These are phyloP conservation scores for Sycophila texana DNA, from an alignment of 2,888 invertebrate species.

Conservation along the genomic window DNA sequence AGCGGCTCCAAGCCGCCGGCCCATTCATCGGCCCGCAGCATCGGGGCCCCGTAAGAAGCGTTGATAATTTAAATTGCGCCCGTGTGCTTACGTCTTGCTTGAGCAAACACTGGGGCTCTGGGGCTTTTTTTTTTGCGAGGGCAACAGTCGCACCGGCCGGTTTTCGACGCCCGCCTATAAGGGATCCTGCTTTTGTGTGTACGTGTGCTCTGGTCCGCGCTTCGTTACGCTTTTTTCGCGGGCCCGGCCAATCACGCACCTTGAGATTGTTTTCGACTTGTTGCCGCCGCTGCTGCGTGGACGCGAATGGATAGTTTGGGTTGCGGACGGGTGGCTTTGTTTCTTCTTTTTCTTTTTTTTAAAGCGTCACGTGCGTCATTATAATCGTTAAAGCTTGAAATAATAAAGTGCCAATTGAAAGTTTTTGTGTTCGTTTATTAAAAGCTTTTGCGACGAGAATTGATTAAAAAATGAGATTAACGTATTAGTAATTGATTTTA, in stretches of 20 bases:
- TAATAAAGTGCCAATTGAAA: too few species aligned
- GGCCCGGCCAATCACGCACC: not conserved
- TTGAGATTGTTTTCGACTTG: not conserved
- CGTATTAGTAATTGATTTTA: too few species aligned
- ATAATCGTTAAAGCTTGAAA: too few species aligned
- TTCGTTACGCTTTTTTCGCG: not conserved
- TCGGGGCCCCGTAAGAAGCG: conserved; percentile 64
- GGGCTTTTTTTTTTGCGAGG: too few species aligned
- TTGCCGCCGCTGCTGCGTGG: not conserved
- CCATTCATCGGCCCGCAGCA: too few species aligned
- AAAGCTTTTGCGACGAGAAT: too few species aligned
- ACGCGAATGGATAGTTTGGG: not conserved
- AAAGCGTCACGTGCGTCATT: too few species aligned
- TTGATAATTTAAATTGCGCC: conserved; percentile 73
- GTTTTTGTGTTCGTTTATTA: too few species aligned
- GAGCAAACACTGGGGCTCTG: conserved; percentile 63
- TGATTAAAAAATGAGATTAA: too few species aligned
- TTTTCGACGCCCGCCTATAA: too few species aligned
- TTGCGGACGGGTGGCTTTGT: not conserved
- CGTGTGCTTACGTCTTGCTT: conserved; percentile 60
- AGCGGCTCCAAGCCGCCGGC: conserved; percentile 57
- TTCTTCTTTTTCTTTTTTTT: not conserved
- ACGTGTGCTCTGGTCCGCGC: not conserved
- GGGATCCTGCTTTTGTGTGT: not conserved
- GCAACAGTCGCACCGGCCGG: too few species aligned